phyloP scores from a whole-genome alignment of 2,797 vertebrate genomes.

The Rhyacichthys aspro region DNA sequence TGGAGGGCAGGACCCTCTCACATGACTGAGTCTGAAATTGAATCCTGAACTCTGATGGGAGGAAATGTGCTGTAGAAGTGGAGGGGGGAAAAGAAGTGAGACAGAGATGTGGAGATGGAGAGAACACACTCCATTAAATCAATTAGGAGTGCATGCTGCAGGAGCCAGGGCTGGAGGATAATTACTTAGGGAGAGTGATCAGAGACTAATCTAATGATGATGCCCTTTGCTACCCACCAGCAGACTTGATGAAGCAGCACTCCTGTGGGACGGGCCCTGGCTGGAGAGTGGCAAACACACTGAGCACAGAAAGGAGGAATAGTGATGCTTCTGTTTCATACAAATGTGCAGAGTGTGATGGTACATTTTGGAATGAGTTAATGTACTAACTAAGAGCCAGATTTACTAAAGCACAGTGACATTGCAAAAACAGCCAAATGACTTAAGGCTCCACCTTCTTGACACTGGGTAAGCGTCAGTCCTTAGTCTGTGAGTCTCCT shows the following conservation, averaged over 20 bases:
- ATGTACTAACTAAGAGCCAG: no score
- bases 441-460: no score
- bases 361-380: no score
- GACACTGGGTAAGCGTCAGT: no score
- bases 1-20: constrained; percentile 9
- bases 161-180: constrained; percentile 67
- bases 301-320: no score
- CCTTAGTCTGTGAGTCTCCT: constrained; percentile 10
- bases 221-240: constrained; percentile 70
- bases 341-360: no score
- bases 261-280: constrained; percentile 54
- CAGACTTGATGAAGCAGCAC: constrained; percentile 70
- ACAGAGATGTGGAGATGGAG: constrained; percentile 26
- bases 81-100: constrained; percentile 3
- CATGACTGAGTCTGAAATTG: constrained; percentile 38
- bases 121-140: constrained; percentile 70
- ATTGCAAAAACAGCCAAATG: no score
- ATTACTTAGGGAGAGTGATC: constrained; percentile 73
- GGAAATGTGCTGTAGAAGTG: constrained; percentile 37
- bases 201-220: constrained; percentile 73
- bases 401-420: no score
- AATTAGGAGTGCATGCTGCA: constrained; percentile 66
- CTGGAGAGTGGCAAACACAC: constrained; percentile 45
- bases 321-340: no score
- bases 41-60: constrained; percentile 44